Evolutionary conservation across 2,888 invertebrate genomes (phyloP).

Genomic region (Oegoconia quadripuncta): DNA sequence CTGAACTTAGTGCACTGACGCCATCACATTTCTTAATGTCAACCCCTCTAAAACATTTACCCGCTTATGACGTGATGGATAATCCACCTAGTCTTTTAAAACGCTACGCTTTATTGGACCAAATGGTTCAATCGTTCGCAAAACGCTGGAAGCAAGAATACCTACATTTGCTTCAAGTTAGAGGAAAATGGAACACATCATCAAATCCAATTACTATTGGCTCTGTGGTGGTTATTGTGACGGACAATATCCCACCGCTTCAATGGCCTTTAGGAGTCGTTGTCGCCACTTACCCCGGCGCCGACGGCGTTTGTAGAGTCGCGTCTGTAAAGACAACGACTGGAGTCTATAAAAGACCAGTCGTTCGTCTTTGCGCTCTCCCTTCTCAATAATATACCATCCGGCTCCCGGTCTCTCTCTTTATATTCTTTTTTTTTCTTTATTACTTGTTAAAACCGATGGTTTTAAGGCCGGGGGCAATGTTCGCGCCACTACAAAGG

Average conservation of each 20-base stretch:
- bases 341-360: slow-evolving; percentile 5
- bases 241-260: slow-evolving; percentile 1
- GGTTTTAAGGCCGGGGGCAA: too few species aligned
- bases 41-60: slow-evolving; percentile 9
- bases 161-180: slow-evolving; percentile 4
- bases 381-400: slow-evolving; percentile 1
- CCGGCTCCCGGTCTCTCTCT: too few species aligned
- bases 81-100: slow-evolving; percentile 1
- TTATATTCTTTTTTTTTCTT: too few species aligned
- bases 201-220: slow-evolving; percentile 4
- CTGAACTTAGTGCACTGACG: not conserved
- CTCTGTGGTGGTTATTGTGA: slow-evolving; percentile 2
- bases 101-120: slow-evolving; percentile 4
- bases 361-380: slow-evolving; percentile 36
- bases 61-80: not conserved
- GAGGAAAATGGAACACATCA: slow-evolving; percentile 6
- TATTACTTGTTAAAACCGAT: too few species aligned
- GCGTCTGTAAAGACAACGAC: slow-evolving; percentile 8
- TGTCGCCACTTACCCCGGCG: slow-evolving; percentile 1
- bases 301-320: slow-evolving; percentile 5
- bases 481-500: too few species aligned
- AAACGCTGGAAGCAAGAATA: slow-evolving; percentile 9
- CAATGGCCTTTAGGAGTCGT: slow-evolving; percentile 2
- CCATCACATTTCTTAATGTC: not conserved
- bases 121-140: slow-evolving; percentile 7